Evolutionary conservation across 2,888 invertebrate genomes (phyloP).

Genomic region (Oeneis ivallda): DNA sequence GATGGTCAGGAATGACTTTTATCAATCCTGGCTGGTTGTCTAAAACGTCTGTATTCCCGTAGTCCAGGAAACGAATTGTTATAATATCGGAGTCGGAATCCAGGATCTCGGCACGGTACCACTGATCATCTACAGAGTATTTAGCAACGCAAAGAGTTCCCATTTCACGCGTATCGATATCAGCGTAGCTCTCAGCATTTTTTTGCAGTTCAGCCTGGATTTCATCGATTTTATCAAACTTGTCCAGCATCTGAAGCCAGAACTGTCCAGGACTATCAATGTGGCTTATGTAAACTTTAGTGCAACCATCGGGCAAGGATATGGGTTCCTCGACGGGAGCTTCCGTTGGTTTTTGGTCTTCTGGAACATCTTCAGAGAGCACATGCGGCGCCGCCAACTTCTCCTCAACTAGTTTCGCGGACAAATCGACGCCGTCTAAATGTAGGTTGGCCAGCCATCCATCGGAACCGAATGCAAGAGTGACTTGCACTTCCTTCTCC

Average conservation of each 20-base stretch:
- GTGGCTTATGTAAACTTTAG: constrained; percentile 84
- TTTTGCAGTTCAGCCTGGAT: constrained; percentile 85
- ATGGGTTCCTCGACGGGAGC: constrained; percentile 54
- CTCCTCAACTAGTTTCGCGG: constrained; percentile 71
- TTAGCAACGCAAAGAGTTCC: constrained; percentile 88
- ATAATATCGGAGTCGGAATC: constrained; percentile 89
- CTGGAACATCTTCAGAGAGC: constrained; percentile 47
- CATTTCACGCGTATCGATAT: constrained; percentile 80
- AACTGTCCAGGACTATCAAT: constrained; percentile 89
- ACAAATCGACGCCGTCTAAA: constrained; percentile 74
- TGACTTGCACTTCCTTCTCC: constrained; percentile 79
- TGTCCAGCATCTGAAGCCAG: constrained; percentile 85
- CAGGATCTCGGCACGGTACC: constrained; percentile 96
- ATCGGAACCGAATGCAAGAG: constrained; percentile 74
- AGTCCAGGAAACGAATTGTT: constrained; percentile 89
- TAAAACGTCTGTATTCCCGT: constrained; percentile 89
- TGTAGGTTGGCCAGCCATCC: constrained; percentile 82
- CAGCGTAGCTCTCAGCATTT: constrained; percentile 73
- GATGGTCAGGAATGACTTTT: constrained; percentile 82
- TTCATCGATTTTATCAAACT: constrained; percentile 78
- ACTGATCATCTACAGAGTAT: constrained; percentile 90
- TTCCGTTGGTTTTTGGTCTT: constrained; percentile 49
- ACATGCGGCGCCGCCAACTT: constrained; percentile 64
- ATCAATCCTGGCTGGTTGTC: constrained; percentile 83
- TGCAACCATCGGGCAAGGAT: constrained; percentile 62